Evolutionary conservation across 2,113 vertebrate species (phyloP).

Genomic region (Cricetomys ansorgei): DNA sequence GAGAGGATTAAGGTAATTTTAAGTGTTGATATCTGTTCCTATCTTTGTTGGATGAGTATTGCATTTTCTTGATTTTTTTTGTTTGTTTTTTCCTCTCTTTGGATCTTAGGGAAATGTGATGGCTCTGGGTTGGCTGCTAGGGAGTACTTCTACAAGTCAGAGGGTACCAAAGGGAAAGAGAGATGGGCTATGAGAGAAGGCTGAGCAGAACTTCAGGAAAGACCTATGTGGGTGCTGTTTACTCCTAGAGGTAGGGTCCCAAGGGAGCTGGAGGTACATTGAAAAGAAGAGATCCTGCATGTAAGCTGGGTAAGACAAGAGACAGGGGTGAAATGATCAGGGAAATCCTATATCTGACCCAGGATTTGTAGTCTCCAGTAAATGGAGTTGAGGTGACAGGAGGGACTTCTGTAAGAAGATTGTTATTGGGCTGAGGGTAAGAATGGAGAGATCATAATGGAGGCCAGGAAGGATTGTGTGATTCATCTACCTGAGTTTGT

Average conservation of each 20-base stretch:
- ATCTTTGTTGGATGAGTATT: not conserved
- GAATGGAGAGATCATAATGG: not conserved
- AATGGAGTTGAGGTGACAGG: not conserved
- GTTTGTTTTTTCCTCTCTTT: not conserved
- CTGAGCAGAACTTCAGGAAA: not conserved
- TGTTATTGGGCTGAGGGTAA: not conserved
- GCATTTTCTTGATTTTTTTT: not conserved
- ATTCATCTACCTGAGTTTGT: not conserved
- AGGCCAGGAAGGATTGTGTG: not conserved
- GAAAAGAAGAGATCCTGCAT: not conserved
- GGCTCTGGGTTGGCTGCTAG: not conserved
- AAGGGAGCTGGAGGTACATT: not conserved
- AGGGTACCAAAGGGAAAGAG: not conserved
- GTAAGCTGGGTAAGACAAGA: not conserved
- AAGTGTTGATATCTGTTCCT: not conserved
- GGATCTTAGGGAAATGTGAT: not conserved
- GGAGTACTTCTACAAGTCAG: not conserved
- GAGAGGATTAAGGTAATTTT: not conserved
- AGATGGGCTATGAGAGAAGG: not conserved
- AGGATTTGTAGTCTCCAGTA: not conserved
- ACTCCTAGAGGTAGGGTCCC: not conserved
- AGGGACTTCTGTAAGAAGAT: not conserved
- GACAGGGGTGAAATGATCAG: not conserved
- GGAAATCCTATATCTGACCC: not conserved
- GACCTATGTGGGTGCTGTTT: not conserved